A percentile compares a stretch with the other conserved stretches of the same genome.
phyloP scores from a whole-genome alignment of 2,888 invertebrate genomes.

The Laothoe populi region DNA sequence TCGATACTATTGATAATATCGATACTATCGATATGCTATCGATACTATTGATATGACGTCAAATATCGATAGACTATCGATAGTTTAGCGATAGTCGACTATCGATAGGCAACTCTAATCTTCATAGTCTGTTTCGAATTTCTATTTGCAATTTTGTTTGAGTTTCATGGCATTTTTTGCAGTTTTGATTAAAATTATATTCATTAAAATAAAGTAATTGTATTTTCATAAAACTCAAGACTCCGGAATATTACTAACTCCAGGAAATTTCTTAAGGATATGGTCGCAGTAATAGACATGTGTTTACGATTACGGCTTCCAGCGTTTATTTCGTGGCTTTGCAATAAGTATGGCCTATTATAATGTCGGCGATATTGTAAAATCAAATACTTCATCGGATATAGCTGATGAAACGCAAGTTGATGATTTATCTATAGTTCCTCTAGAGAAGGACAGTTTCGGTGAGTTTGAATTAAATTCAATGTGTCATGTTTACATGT shows the following conservation, averaged over 20 bases:
- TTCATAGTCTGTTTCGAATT: too few relatives aligned
- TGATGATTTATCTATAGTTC: slow-evolving; percentile 92
- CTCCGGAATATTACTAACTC: too few relatives aligned
- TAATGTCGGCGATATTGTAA: slow-evolving; percentile 60
- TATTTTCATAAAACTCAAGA: neutral
- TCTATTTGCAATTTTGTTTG: too few relatives aligned
- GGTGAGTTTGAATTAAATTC: slow-evolving; percentile 85
- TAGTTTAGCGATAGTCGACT: too few relatives aligned
- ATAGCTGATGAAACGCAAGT: slow-evolving; percentile 60
- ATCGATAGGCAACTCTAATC: too few relatives aligned
- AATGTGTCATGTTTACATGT: slow-evolving; percentile 17
- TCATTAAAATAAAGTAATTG: neutral
- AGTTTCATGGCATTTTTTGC: too few relatives aligned
- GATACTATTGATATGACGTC: too few relatives aligned
- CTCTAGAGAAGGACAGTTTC: slow-evolving; percentile 94
- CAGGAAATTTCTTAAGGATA: neutral
- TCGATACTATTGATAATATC: too few relatives aligned
- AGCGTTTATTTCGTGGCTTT: slow-evolving; percentile 50
- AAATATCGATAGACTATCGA: too few relatives aligned
- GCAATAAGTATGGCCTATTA: slow-evolving; percentile 72
- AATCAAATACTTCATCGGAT: slow-evolving; percentile 49
- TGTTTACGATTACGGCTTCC: slow-evolving; percentile 60
- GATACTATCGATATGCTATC: too few relatives aligned
- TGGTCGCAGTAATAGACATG: slow-evolving; percentile 48
- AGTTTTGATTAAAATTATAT: neutral